Percentiles rank a stretch among this genome's conserved stretches.
Conservation (phyloP, 2,113 vertebrate genomes). For the Colaptes auratus region DNA sequence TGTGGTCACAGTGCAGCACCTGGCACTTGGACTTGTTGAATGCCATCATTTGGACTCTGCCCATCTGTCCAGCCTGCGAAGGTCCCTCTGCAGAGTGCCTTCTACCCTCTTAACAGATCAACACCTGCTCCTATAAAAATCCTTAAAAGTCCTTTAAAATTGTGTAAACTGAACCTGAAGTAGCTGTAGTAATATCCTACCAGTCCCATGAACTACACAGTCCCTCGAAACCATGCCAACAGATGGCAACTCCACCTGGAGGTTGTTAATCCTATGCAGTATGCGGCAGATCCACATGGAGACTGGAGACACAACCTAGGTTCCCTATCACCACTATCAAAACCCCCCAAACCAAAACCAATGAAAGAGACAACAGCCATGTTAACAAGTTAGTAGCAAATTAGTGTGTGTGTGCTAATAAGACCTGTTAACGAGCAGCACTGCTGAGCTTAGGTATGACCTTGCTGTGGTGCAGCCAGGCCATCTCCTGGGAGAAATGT, state of each 20-base stretch:
- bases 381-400: neutral
- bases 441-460: neutral
- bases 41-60: too few relatives aligned
- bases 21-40: too few relatives aligned
- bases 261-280: neutral
- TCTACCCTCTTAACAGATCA: too few relatives aligned
- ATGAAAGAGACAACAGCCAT: neutral
- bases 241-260: neutral
- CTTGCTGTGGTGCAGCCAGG: neutral
- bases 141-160: neutral
- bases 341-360: fast-evolving
- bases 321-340: neutral
- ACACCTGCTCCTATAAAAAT: too few relatives aligned
- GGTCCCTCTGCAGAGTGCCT: too few relatives aligned
- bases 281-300: neutral
- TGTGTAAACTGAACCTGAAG: neutral
- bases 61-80: too few relatives aligned
- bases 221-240: neutral
- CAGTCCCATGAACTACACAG: too few relatives aligned
- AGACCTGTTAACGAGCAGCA: neutral
- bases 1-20: too few relatives aligned
- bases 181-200: neutral
- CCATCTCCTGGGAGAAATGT: neutral
- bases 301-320: neutral
- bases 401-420: neutral